Base-by-base conservation (phyloP, 2,797 vertebrate genomes). In the Antennarius maculatus region DNA sequence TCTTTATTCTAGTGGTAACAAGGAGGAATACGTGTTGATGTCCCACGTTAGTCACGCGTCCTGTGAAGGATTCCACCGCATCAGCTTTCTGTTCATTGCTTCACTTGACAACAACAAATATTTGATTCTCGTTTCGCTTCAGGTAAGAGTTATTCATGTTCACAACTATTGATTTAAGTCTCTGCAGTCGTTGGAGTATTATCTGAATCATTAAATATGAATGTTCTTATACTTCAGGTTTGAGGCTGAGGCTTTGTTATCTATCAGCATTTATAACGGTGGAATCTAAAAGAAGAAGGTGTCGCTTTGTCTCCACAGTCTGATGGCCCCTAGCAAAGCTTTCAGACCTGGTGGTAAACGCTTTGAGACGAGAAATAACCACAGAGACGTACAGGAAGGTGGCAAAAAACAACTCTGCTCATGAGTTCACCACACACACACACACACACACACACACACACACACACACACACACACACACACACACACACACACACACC, bases 91-190 rank as follows among this genome's bases (percentile, higher is more conserved):
- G 23, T 45, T 61, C 48, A 34, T 5, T 54, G 53, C 46, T 54
- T 45, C 34, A 49, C 58, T 42, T 66, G 46, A 81, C 47, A 50
- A 50, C 65, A 68, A 10, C 11, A 53, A 42, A 50, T 55, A 63
- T 76, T 55, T 55, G 7, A 63, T 56, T 62, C 14, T 62, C 23
- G 64, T 69, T 54, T 68, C 9, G 23, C 66, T 54, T 60, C 0
- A 7, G 54, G 66, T 27, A 16, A 67, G 42, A 69, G 27, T 56
- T 65, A 41, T 62, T 58, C 60, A 56, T 58, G 68, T 70, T 77
- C 29, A 34, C 66, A 56, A 16, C 68, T 60, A 77, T 68, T 73
- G 62, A 82, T 82, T 67, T 76, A 15, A 39, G 39, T 69, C 54
- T 63, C 41, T 3, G 14, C n/a, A 45, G 31, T 31, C 31, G 50